Conservation (phyloP, 2,888 invertebrate genomes). For the Carterocephalus palaemon region DNA sequence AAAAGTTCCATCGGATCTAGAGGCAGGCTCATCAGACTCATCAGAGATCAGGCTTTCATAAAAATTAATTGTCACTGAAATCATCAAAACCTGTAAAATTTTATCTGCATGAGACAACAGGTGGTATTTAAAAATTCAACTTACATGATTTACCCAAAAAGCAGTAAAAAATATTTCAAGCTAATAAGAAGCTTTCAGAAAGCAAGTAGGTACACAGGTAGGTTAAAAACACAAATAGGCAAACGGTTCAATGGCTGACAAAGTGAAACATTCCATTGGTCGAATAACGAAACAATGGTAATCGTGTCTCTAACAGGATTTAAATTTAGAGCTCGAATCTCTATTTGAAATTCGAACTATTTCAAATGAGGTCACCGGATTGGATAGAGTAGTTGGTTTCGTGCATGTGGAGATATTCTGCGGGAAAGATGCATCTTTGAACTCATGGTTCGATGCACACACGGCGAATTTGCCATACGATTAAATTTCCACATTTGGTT, state of each 20-base stretch:
- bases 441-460: conserved; percentile 18
- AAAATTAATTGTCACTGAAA: too few relatives aligned
- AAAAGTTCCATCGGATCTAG: too few relatives aligned
- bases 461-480: conserved; percentile 20
- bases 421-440: conserved; percentile 22
- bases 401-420: conserved; percentile 9
- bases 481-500: conserved; percentile 23
- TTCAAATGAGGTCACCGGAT: conserved; percentile 22
- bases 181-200: too few relatives aligned
- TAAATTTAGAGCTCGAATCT: conserved; percentile 13
- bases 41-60: too few relatives aligned
- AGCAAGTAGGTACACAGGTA: too few relatives aligned
- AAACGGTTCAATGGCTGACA: conserved; percentile 9
- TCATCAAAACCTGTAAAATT: too few relatives aligned
- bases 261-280: conserved; percentile 14
- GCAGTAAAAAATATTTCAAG: too few relatives aligned
- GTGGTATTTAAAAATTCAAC: conserved; percentile 21
- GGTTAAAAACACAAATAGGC: too few relatives aligned
- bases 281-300: conserved; percentile 17
- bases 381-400: conserved; percentile 11
- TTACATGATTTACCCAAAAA: too few relatives aligned
- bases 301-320: conserved; percentile 16
- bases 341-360: too few relatives aligned
- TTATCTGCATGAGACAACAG: too few relatives aligned
- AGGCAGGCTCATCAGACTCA: too few relatives aligned